These are phyloP conservation scores for Charina bottae DNA, from an alignment of 2,113 vertebrate genomes.

Conservation along the genomic window DNA sequence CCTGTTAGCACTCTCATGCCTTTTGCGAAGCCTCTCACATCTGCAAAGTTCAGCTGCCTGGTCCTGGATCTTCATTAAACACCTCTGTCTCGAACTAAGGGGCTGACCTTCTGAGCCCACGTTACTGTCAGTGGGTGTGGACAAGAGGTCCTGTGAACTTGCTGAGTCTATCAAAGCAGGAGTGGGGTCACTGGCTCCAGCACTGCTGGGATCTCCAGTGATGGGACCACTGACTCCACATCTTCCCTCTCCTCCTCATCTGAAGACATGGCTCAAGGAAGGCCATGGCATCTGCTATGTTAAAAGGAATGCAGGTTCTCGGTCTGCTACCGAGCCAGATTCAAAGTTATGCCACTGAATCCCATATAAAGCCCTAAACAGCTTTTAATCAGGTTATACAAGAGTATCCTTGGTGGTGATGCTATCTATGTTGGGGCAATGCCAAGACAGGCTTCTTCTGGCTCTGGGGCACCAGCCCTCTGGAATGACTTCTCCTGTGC, in stretches of 20 bases:
- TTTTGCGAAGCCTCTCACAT: neutral
- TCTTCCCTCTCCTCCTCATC: neutral
- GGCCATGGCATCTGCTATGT: neutral
- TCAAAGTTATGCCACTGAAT: neutral
- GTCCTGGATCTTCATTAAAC: neutral
- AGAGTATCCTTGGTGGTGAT: neutral
- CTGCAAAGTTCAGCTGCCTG: neutral
- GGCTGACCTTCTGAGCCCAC: neutral
- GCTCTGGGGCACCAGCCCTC: neutral
- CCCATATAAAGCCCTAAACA: neutral
- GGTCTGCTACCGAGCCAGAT: neutral
- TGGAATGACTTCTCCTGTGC: neutral
- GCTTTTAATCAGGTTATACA: neutral
- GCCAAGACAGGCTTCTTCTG: neutral
- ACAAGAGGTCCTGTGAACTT: neutral
- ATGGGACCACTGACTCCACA: neutral
- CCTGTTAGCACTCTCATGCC: neutral
- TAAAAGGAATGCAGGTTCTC: neutral
- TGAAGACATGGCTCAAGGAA: neutral
- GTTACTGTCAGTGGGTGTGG: neutral
- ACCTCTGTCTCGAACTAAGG: neutral
- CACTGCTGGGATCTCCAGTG: neutral
- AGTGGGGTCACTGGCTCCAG: neutral
- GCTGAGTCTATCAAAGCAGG: neutral
- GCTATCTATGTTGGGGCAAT: neutral